phyloP scores from a whole-genome alignment of 2,888 invertebrate genomes.

The Biston betularia region DNA sequence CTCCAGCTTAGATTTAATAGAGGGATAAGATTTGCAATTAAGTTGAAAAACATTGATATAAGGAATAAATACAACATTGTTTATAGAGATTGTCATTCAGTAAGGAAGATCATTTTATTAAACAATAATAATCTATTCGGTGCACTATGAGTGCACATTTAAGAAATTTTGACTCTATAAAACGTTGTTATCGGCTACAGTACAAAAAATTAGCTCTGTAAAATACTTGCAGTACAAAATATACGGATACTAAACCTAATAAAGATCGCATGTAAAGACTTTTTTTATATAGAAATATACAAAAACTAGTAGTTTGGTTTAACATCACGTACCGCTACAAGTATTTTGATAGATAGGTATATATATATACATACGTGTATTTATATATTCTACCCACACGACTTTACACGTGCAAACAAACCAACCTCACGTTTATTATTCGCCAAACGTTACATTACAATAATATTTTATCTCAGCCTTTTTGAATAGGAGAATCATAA shows the following conservation, averaged over 20 bases:
- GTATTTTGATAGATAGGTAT: slow-evolving; percentile 49
- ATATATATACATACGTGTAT: slow-evolving; percentile 36
- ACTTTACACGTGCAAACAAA: slow-evolving; percentile 56
- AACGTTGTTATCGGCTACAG: slow-evolving; percentile 34
- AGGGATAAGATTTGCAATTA: slow-evolving; percentile 1
- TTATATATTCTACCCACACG: slow-evolving; percentile 42
- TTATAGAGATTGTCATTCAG: neutral
- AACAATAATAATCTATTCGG: slow-evolving; percentile 19
- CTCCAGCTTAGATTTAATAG: slow-evolving; percentile 30
- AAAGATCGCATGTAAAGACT: slow-evolving; percentile 77
- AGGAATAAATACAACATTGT: neutral
- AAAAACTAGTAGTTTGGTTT: slow-evolving; percentile 78
- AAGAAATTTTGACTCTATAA: slow-evolving; percentile 18
- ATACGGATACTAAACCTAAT: slow-evolving; percentile 73
- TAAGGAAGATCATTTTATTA: neutral
- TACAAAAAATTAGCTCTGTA: slow-evolving; percentile 44
- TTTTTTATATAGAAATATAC: slow-evolving; percentile 81
- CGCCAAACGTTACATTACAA: slow-evolving; percentile 79
- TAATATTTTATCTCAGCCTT: slow-evolving; percentile 81
- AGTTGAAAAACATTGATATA: no score
- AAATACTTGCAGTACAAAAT: slow-evolving; percentile 70
- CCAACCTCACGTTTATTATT: slow-evolving; percentile 66
- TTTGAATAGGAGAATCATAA: slow-evolving; percentile 84
- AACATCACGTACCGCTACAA: slow-evolving; percentile 67
- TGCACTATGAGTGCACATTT: slow-evolving; percentile 25